Conservation (phyloP, 2,797 vertebrate genomes). For the Malurus leucopterus region DNA sequence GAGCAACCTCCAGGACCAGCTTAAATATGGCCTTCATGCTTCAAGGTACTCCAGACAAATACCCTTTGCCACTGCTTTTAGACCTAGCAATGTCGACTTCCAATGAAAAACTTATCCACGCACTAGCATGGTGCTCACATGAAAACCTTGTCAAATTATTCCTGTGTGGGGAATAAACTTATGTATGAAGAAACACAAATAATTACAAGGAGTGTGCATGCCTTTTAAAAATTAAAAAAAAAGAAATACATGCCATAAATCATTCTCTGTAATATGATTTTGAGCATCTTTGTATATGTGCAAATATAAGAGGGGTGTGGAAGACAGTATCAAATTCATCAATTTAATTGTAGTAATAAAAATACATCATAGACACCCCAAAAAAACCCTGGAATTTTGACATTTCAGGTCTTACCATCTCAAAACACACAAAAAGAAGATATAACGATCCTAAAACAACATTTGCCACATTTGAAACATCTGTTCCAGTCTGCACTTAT, state of each 20-base stretch:
- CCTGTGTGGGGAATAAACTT: accelerated
- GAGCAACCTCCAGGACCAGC: not conserved
- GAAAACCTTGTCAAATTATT: not conserved
- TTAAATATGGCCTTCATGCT: not conserved
- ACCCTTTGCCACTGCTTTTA: not conserved
- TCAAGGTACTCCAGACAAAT: not conserved
- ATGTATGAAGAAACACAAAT: not conserved
- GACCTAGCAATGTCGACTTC: not conserved
- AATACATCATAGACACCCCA: not conserved
- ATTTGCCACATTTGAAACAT: conserved; percentile 18
- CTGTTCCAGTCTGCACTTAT: conserved; percentile 1
- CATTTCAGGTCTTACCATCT: not conserved
- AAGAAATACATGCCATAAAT: not conserved
- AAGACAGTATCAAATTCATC: not conserved
- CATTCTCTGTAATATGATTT: not conserved
- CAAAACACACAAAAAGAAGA: not conserved
- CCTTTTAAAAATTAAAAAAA: not conserved
- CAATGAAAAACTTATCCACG: not conserved
- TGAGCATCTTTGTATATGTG: not conserved
- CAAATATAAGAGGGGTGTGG: not conserved
- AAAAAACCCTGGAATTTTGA: accelerated
- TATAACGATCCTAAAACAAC: conserved; percentile 14
- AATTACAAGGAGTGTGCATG: not conserved
- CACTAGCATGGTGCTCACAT: not conserved
- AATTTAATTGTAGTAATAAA: conserved; percentile 2